phyloP scores from a whole-genome alignment of 2,113 vertebrate species.

The Ctenodactylus gundi region DNA sequence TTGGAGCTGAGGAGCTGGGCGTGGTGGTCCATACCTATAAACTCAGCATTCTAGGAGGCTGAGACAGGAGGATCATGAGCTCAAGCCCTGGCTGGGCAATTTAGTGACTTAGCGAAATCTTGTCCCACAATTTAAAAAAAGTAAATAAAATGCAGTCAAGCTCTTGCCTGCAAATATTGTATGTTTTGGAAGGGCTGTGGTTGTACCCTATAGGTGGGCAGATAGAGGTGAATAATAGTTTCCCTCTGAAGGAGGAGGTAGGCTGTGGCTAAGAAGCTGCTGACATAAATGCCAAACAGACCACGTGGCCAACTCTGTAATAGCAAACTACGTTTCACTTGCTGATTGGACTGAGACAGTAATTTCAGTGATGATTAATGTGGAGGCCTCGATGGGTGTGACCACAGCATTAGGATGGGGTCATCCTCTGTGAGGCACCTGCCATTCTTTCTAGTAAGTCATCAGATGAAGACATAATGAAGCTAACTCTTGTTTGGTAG shows the following conservation, averaged over 20 bases:
- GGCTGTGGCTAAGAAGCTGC: not conserved
- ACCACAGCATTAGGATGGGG: not conserved
- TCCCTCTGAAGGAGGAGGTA: not conserved
- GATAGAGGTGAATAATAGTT: not conserved
- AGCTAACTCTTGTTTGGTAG: no score
- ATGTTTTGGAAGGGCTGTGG: not conserved
- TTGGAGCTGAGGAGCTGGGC: not conserved
- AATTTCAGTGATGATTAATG: not conserved
- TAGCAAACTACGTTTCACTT: not conserved
- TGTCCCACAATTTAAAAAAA: not conserved
- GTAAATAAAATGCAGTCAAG: not conserved
- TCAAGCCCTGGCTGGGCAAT: not conserved
- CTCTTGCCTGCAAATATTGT: not conserved
- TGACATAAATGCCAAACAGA: not conserved
- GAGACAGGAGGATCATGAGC: not conserved
- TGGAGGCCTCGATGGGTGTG: not conserved
- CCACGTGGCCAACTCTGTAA: not conserved
- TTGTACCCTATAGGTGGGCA: not conserved
- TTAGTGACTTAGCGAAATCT: not conserved
- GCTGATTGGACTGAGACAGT: not conserved
- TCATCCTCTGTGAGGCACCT: not conserved
- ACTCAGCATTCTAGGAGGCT: not conserved
- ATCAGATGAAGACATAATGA: not conserved
- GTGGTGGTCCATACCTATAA: not conserved
- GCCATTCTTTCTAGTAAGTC: not conserved